These are phyloP conservation scores for Clarias gariepinus DNA, from an alignment of 2,113 vertebrate species.

Conservation along the genomic window DNA sequence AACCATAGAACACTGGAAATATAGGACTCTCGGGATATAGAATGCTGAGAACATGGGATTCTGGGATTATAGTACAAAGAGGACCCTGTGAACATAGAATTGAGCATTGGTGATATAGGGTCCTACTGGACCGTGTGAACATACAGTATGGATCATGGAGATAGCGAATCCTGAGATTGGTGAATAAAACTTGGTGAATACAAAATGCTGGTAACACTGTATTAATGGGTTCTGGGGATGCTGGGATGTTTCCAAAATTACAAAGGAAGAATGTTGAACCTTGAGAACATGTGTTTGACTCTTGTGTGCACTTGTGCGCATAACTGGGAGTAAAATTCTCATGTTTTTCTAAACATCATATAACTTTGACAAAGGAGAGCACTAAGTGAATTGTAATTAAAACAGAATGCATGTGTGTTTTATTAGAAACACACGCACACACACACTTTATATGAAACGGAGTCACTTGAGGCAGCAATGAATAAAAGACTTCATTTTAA, in stretches of 20 bases:
- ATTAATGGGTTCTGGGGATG: neutral
- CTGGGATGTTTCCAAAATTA: neutral
- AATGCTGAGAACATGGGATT: neutral
- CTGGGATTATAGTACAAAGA: neutral
- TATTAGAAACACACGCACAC: neutral
- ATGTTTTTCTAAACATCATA: neutral
- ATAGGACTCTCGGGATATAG: neutral
- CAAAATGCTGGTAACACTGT: neutral
- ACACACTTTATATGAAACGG: neutral
- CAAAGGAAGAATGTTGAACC: neutral
- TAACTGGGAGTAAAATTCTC: neutral
- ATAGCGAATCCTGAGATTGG: neutral
- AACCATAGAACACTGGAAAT: neutral
- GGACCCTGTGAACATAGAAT: too few relatives aligned
- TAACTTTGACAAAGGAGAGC: slow-evolving; percentile 3
- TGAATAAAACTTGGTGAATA: neutral
- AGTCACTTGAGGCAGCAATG: neutral
- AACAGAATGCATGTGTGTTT: neutral
- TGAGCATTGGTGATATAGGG: neutral
- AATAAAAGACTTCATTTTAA: neutral
- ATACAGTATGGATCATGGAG: neutral
- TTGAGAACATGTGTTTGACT: neutral
- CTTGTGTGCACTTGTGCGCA: neutral
- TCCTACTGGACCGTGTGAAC: neutral
- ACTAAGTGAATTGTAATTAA: neutral